Conservation (phyloP, 2,797 vertebrate genomes). For the Pseudocheirus occidentalis region DNA sequence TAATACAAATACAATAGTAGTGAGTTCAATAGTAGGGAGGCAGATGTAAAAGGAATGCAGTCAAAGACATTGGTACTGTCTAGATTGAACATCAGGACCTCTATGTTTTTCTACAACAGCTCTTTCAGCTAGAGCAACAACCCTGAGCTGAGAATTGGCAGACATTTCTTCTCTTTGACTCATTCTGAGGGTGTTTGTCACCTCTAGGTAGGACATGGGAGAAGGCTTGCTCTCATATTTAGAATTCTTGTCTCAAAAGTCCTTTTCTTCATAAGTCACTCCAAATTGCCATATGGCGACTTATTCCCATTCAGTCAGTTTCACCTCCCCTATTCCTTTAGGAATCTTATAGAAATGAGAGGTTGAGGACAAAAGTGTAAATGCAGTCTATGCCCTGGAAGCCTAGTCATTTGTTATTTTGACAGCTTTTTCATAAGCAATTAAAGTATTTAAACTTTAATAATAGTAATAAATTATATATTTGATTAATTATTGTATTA, state of each 20-base stretch:
- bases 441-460: neutral
- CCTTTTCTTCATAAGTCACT: neutral
- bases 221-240: neutral
- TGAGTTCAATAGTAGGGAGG: neutral
- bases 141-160: neutral
- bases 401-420: neutral
- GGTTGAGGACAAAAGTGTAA: neutral
- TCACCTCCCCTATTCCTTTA: neutral
- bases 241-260: neutral
- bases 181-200: neutral
- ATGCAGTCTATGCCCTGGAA: neutral
- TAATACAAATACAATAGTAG: neutral
- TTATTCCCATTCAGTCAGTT: neutral
- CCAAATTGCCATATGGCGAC: neutral
- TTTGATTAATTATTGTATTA: no score
- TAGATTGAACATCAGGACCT: neutral
- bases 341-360: neutral
- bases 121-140: neutral
- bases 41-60: neutral
- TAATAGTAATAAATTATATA: no score
- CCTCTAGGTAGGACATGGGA: neutral
- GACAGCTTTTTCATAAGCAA: neutral
- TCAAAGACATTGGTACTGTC: neutral
- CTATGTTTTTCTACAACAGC: neutral
- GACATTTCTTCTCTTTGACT: neutral